These are phyloP conservation scores for Chaetophractus vellerosus DNA, from an alignment of 2,797 vertebrate genomes.

Conservation along the genomic window DNA sequence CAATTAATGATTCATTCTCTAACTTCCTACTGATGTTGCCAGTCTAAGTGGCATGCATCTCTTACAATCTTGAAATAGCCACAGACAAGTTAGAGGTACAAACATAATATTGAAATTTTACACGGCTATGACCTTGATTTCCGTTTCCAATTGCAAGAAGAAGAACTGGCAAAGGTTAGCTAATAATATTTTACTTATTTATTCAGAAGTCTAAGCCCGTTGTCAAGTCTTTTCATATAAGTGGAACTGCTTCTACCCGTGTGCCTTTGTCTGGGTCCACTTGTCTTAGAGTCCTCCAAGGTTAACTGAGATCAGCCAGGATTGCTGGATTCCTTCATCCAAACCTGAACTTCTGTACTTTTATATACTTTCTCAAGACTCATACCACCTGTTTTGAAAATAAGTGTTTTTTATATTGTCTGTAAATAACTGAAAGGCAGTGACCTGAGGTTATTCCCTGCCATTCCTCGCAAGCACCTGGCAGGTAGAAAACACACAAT, in stretches of 20 bases:
- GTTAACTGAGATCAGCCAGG: not conserved
- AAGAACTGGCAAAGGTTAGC: not conserved
- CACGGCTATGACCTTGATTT: not conserved
- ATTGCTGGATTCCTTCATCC: not conserved
- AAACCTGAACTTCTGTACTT: not conserved
- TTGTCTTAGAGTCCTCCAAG: not conserved
- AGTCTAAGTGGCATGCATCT: fast-evolving
- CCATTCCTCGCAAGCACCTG: not conserved
- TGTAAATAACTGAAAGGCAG: not conserved
- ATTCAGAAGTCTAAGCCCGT: not conserved
- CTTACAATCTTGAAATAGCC: not conserved
- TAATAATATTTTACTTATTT: not conserved
- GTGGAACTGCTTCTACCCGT: not conserved
- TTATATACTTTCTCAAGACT: not conserved
- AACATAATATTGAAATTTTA: not conserved
- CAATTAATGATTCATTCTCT: not conserved
- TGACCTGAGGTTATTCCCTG: not conserved
- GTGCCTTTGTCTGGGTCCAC: not conserved
- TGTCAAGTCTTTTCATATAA: not conserved
- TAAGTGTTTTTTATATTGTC: not conserved
- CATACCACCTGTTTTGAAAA: not conserved
- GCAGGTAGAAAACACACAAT: not conserved
- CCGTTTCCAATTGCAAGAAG: not conserved
- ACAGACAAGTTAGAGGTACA: not conserved
- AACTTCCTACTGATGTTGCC: not conserved